Evolutionary conservation across 2,888 invertebrate species (phyloP).

Genomic region (Cheiracanthium punctorium): DNA sequence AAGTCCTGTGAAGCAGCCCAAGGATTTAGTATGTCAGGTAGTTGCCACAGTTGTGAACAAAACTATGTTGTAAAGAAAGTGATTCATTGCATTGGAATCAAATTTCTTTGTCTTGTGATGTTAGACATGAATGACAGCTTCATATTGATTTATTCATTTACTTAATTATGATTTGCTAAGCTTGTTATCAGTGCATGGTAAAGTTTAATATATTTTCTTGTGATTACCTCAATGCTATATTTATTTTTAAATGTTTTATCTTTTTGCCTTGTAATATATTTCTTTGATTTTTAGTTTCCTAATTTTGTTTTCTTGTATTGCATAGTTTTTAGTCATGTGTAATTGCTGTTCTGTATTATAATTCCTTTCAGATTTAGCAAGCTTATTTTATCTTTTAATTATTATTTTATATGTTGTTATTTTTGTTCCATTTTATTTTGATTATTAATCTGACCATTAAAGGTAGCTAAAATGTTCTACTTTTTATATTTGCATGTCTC

Average conservation of each 20-base stretch:
- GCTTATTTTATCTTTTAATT: neutral
- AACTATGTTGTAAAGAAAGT: constrained; percentile 56
- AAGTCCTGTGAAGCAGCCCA: constrained; percentile 59
- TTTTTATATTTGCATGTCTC: constrained; percentile 48
- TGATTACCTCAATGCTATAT: neutral
- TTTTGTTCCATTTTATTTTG: neutral
- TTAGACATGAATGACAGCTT: neutral
- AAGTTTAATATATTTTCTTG: neutral
- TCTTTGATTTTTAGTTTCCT: neutral
- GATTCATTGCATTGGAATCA: neutral
- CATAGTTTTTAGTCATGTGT: neutral
- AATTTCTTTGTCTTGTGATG: neutral
- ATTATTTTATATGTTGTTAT: neutral
- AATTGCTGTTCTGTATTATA: no score
- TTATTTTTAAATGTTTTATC: neutral
- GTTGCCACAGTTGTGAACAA: constrained; percentile 66
- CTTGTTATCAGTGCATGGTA: neutral
- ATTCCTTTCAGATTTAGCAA: no score
- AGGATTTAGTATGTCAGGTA: constrained; percentile 68
- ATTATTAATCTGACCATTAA: no score
- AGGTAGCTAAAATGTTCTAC: constrained; percentile 40
- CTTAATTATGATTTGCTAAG: neutral
- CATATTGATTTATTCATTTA: neutral
- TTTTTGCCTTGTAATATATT: neutral
- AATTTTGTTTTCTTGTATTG: no score